A percentile compares a stretch with the other conserved stretches of the same genome.
These are phyloP conservation scores for Pangasius larnaudii DNA, from an alignment of 2,797 vertebrate species.

Conservation along the genomic window DNA sequence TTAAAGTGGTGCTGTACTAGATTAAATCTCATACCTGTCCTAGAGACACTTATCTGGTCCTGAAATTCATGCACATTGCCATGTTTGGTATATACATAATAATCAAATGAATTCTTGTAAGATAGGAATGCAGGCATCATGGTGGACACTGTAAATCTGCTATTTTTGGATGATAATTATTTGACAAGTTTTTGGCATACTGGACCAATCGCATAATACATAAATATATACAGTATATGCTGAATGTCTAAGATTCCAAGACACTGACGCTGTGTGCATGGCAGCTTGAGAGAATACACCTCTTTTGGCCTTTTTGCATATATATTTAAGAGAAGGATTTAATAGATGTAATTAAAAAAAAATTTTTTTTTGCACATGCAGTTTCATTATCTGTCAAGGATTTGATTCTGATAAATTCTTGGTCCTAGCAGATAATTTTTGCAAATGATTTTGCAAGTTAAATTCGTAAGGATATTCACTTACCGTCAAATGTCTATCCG, in stretches of 20 bases:
- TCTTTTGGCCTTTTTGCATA: not conserved
- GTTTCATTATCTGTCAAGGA: not conserved
- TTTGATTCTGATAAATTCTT: not conserved
- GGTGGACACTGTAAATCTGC: not conserved
- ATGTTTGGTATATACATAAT: not conserved
- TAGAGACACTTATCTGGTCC: not conserved
- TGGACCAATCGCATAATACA: not conserved
- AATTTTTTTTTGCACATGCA: not conserved
- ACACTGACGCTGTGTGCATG: not conserved
- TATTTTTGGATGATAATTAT: not conserved
- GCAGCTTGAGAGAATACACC: not conserved
- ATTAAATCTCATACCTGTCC: not conserved
- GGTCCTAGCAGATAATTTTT: not conserved
- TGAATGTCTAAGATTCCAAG: not conserved
- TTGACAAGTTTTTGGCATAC: not conserved
- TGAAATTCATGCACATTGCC: not conserved
- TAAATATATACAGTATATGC: not conserved
- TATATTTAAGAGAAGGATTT: not conserved
- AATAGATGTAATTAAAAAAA: not conserved
- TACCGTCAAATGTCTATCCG: not conserved
- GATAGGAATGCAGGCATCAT: not conserved
- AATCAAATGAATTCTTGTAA: not conserved
- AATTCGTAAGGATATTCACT: not conserved
- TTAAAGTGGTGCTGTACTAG: not conserved
- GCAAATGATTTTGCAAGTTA: not conserved